Evolutionary conservation across 2,888 invertebrate genomes (phyloP), one percentile per base, ranked within the genome.

Genomic region (Petrophora chlorosata): DNA sequence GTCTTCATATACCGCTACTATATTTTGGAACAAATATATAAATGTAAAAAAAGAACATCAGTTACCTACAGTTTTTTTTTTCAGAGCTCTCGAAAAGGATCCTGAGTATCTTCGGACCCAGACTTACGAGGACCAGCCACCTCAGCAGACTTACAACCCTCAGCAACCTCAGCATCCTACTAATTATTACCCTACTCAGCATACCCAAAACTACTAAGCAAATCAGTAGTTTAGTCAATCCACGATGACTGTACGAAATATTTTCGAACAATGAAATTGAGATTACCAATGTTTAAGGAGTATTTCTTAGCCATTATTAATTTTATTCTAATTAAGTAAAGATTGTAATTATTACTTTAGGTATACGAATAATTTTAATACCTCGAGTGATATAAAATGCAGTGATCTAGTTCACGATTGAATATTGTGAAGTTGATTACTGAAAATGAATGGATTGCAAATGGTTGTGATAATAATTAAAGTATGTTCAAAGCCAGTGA

Each of bases 371-470:
- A 62, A 61, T 51, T 57, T 64, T 51, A 57, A 54, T 71, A 68
- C 65, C 65, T 71, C 66, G 56, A n/a, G 58, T 63, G 63, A 26
- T 14, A 14, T 55, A 66, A 60, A 61, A 55, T n/a, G n/a, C 81
- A 88, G 77, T 75, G 58, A 88, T 87, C 71, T 61, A 61, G 72
- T 51, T 83, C 88, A 89, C 87, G 88, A 88, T 70, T 45, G 32
- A 46, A 41, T 56, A 75, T 87, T 88, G 88, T 89, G 88, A 85
- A 68, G 79, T 70, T 53, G 81, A 86, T 88, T 59, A 69, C 81
- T 87, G 82, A 61, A 30, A 38, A 38, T 28, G 22, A 56, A 42
- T 39, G 30, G 51, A 56, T 63, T 59, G 47, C 53, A 56, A 65
- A 60, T 61, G 68, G 59, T 73, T 77, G 73, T 78, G 70, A 73